Base-by-base conservation (phyloP, 2,113 vertebrate species). In the Naja naja region DNA sequence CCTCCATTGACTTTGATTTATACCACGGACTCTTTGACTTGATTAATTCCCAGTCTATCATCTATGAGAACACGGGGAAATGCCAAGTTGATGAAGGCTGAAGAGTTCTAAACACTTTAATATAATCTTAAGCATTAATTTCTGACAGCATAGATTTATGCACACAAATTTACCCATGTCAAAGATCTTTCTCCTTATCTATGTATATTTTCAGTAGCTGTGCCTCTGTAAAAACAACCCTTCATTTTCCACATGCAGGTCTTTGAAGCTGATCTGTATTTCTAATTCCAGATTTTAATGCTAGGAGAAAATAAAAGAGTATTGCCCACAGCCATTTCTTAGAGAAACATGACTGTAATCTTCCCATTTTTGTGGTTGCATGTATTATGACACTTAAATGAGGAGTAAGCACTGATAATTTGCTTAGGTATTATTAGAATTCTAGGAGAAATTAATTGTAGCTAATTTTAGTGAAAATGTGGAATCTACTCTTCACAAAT, bases 1-100 rank as follows among this genome's bases (percentile, higher is more conserved):
- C n/a, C 64, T 22, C 53, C 54, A 85, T 89, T 91, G 90, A 86
- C 64, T 93, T 93, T 91, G 90, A 86, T 85, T 91, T 89, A 91
- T 74, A 89, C 87, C 87, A 89, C 54, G 53, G 69, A 85, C 74
- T 34, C 85, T 85, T 22, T 91, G 90, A 49, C 58, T 91, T 54
- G 64, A 81, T 91, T 91, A 88, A 88, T 60, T 81, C 89, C 56
- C 53, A 91, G 12, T 88, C 49, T 43, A 64, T 88, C 85, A 69
- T 74, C 58, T 58, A 9, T 56, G 34, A 93, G 23, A 85, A 27
- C 53, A 56, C 43, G 87, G 39, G 34, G 12, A 54, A 90, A 49
- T 89, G 81, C 30, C 90, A 39, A 39, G 30, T 85, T 22, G 3
- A 81, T 58, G 25, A 34, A 53, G 8, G 49, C 60, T 55, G 52